Evolutionary conservation across 2,888 invertebrate species (phyloP).

Genomic region (Carpatolechia fugitivella): DNA sequence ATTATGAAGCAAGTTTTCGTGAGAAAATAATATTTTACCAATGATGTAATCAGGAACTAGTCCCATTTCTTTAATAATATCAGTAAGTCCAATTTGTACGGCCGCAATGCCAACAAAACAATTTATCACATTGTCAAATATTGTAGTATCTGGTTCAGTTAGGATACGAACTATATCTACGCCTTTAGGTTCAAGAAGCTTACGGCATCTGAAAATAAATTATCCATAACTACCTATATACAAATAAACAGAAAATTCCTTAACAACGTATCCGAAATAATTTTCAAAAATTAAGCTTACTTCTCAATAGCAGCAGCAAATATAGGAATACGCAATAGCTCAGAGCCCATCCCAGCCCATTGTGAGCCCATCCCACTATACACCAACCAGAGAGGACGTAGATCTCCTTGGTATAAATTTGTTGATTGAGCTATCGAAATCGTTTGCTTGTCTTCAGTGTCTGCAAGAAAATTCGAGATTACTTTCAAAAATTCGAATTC

Average conservation of each 20-base stretch:
- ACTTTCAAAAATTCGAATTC: too few relatives aligned
- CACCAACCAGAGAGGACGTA: slow-evolving; percentile 81
- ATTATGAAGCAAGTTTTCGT: too few relatives aligned
- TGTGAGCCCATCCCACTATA: slow-evolving; percentile 86
- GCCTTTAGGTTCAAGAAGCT: slow-evolving; percentile 74
- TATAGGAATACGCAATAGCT: slow-evolving; percentile 79
- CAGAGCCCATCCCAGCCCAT: slow-evolving; percentile 82
- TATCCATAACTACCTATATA: too few relatives aligned
- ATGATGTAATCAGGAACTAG: slow-evolving; percentile 86
- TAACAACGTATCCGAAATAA: too few relatives aligned
- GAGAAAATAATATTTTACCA: too few relatives aligned
- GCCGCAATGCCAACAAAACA: slow-evolving; percentile 88
- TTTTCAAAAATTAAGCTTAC: slow-evolving; percentile 35
- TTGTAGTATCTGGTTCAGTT: slow-evolving; percentile 79
- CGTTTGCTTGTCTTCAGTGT: slow-evolving; percentile 37
- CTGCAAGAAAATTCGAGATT: too few relatives aligned
- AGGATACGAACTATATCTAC: slow-evolving; percentile 82
- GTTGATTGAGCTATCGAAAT: slow-evolving; percentile 33
- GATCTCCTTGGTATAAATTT: slow-evolving; percentile 40
- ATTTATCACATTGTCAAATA: slow-evolving; percentile 82
- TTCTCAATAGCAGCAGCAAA: slow-evolving; percentile 74
- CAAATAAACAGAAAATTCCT: too few relatives aligned
- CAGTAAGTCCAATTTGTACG: slow-evolving; percentile 81
- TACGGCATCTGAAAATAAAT: not conserved
- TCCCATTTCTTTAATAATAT: slow-evolving; percentile 80